Evolutionary conservation across 1,140 invertebrate species (phyloP).

Genomic region (Pogonognathellus flavescens): DNA sequence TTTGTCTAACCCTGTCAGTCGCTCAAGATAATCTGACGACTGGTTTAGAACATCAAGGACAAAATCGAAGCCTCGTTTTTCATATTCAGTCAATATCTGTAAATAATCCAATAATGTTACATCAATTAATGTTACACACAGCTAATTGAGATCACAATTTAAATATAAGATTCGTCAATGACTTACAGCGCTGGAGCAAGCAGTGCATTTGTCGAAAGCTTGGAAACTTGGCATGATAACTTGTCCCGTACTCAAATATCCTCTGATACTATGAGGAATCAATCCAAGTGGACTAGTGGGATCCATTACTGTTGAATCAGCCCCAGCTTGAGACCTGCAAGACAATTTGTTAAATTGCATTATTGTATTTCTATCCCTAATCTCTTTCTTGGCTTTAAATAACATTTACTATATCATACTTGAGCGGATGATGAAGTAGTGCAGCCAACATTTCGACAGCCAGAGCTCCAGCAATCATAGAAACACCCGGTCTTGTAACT

Average conservation of each 20-base stretch:
- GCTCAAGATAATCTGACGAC: conserved; percentile 86
- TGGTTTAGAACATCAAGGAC: conserved; percentile 86
- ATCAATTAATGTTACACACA: conserved; percentile 46
- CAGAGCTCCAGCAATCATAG: conserved; percentile 89
- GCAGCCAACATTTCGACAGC: conserved; percentile 93
- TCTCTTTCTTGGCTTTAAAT: no score
- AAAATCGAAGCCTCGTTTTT: conserved; percentile 80
- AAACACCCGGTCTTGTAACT: conserved; percentile 94
- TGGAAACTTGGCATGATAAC: conserved; percentile 85
- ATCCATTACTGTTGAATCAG: conserved; percentile 68
- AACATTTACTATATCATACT: conserved; percentile 71
- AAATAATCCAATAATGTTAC: neutral
- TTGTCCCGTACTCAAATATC: conserved; percentile 86
- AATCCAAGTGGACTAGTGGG: conserved; percentile 81
- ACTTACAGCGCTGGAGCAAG: conserved; percentile 81
- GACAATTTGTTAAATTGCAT: neutral
- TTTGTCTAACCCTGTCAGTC: conserved; percentile 86
- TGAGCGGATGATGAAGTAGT: conserved; percentile 85
- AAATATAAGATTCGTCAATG: conserved; percentile 46
- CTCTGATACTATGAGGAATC: conserved; percentile 93
- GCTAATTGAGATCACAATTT: neutral
- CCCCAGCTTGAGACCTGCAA: conserved; percentile 64
- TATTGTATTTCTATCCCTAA: neutral
- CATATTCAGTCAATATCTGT: conserved; percentile 80
- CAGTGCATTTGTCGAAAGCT: conserved; percentile 91